A percentile compares a stretch with the other conserved stretches of the same genome.
Evolutionary conservation across 2,113 vertebrate species (phyloP).

Genomic region (Atherinomorus stipes): DNA sequence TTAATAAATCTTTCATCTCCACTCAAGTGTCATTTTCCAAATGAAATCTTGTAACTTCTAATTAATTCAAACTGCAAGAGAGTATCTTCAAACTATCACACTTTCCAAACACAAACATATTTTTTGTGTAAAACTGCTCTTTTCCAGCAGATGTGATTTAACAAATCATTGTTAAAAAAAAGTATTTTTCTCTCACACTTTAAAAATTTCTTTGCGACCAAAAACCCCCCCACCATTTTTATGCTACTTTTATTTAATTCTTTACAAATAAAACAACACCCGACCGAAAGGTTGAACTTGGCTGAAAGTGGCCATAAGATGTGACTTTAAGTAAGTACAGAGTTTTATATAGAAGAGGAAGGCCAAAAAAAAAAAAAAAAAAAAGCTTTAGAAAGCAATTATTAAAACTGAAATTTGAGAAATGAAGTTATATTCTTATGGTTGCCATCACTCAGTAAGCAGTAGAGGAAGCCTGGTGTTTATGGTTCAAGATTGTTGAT

Average conservation of each 20-base stretch:
- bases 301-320: constrained; percentile 8
- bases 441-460: constrained; percentile 61
- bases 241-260: background rate
- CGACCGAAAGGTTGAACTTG: constrained; percentile 4
- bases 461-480: constrained; percentile 92
- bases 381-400: constrained; percentile 15
- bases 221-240: constrained; percentile 40
- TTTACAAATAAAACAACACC: constrained; percentile 6
- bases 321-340: constrained; percentile 5
- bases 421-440: constrained; percentile 47
- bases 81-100: constrained; percentile 82
- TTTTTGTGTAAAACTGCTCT: constrained; percentile 71
- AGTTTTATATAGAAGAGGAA: no score
- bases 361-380: constrained; percentile 6
- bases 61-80: constrained; percentile 83
- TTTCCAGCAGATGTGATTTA: constrained; percentile 72
- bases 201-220: constrained; percentile 47
- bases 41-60: constrained; percentile 84
- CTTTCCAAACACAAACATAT: constrained; percentile 76
- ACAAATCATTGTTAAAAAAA: constrained; percentile 73
- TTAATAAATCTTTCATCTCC: constrained; percentile 76
- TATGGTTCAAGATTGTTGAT: constrained; percentile 88
- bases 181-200: constrained; percentile 32
- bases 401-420: constrained; percentile 45
- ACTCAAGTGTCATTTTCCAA: constrained; percentile 83